Base-by-base conservation (phyloP, 92 coral and sea anemone species). In the Umimayanthus chanpuru region DNA sequence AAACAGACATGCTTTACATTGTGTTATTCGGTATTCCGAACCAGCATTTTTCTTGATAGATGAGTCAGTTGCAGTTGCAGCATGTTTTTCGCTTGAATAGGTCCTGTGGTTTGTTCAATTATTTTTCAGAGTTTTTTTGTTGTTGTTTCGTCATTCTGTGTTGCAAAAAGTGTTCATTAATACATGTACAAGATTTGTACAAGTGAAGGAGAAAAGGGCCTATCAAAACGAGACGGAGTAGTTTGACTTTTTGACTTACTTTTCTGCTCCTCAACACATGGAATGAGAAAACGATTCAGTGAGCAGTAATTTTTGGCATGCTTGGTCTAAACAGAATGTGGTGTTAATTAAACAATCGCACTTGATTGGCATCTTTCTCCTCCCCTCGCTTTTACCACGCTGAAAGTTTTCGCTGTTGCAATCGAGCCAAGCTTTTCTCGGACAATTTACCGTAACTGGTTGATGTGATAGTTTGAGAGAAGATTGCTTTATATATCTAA, bases 301-400 rank as follows among this genome's bases (percentile, higher is more conserved):
- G 11, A 76, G 25, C 53, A 76, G 41, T 40, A n/a, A 76, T 76
- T 78, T 49, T 78, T 26, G 25, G 43, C 58, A 82, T 67, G 41
- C 76, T 23, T 66, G 74, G 11, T 81, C 72, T 53, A 11, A 82
- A 65, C 43, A 83, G 78, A 70, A 68, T 25, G 87, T 70, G 66
- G 36, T 70, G 43, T 72, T 44, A 83, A 68, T 83, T 83, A 83
- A 83, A 16, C 44, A 36, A 70, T 44, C 76, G 70, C 18, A 64
- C 67, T 40, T 82, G 76, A 82, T 82, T 82, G 86, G 66, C 86
- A 81, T 20, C 40, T 66, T 25, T 77, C 64, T 66, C 76, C 66
- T 26, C 43, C 23, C 77, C 77, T 39, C 76, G 10, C 23, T 40
- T 73, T 73, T 39, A 38, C 14, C 78, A 36, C 50, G 78, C 78